A percentile compares a stretch with the other conserved stretches of the same genome.
Conservation (phyloP, 1,140 invertebrate species). For the Mya arenaria region DNA sequence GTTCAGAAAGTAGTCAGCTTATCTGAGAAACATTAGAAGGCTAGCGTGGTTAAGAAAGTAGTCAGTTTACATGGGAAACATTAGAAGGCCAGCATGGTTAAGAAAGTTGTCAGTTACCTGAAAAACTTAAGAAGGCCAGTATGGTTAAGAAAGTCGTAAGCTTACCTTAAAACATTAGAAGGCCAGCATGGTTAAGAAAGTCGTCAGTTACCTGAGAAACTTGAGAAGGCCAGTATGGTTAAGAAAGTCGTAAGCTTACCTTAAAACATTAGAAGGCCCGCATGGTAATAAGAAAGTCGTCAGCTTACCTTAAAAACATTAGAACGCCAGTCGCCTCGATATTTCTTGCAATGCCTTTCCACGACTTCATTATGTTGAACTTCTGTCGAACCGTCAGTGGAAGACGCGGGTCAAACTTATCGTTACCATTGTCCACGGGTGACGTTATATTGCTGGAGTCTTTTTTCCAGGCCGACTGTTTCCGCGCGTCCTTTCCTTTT, state of each 20-base stretch:
- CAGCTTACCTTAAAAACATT: slow-evolving; percentile 56
- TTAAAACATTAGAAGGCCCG: neutral
- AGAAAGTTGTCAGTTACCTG: neutral
- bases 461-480: too few relatives aligned
- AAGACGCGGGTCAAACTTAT: slow-evolving; percentile 47
- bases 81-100: too few relatives aligned
- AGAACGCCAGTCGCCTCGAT: slow-evolving; percentile 57
- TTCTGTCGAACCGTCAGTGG: slow-evolving; percentile 46
- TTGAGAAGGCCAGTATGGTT: neutral
- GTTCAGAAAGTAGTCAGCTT: too few relatives aligned
- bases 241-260: neutral
- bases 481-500: too few relatives aligned
- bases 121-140: too few relatives aligned
- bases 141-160: too few relatives aligned
- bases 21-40: too few relatives aligned
- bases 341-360: slow-evolving; percentile 60
- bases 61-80: too few relatives aligned
- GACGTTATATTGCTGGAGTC: neutral
- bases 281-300: neutral
- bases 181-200: neutral
- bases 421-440: neutral
- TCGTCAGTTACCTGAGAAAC: neutral
- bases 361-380: slow-evolving; percentile 58
- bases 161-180: neutral
- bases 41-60: too few relatives aligned